Percentiles rank a stretch among this genome's conserved stretches.
phyloP scores from a whole-genome alignment of 2,888 invertebrate genomes.

The Taenaris catops region DNA sequence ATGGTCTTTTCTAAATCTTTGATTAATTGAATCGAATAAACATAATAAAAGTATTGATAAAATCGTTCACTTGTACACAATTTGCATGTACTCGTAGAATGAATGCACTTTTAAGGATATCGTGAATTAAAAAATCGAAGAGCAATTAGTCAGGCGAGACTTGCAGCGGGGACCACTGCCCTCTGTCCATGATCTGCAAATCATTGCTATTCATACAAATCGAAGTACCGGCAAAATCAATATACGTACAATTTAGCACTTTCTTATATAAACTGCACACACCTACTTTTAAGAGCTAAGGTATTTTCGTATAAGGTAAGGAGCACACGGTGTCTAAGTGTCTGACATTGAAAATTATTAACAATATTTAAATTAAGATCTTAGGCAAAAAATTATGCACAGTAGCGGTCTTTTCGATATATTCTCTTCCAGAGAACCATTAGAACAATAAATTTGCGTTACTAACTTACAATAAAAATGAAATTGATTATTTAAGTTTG shows the following conservation, averaged over 20 bases:
- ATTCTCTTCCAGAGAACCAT: too few species aligned
- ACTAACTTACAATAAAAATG: too few species aligned
- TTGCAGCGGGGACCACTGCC: conserved; percentile 4
- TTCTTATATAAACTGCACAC: not conserved
- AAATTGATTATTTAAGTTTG: too few species aligned
- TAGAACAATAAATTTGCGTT: too few species aligned
- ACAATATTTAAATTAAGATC: too few species aligned
- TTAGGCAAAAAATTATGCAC: too few species aligned
- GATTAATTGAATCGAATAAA: too few species aligned
- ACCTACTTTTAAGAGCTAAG: not conserved
- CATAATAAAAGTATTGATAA: too few species aligned
- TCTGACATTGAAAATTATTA: too few species aligned
- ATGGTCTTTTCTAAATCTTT: too few species aligned
- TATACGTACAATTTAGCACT: not conserved
- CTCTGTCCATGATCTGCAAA: conserved; percentile 11
- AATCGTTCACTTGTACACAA: not conserved
- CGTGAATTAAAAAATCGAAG: conserved; percentile 17
- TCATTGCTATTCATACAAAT: conserved; percentile 12
- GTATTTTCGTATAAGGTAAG: not conserved
- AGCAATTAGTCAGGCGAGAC: conserved; percentile 15
- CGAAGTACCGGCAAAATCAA: conserved; percentile 6
- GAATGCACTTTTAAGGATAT: conserved; percentile 14
- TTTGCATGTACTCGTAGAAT: conserved; percentile 1
- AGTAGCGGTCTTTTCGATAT: too few species aligned
- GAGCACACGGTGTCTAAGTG: not conserved